Evolutionary conservation across 1,140 invertebrate genomes (phyloP).

Genomic region (Heliconius hermathena): DNA sequence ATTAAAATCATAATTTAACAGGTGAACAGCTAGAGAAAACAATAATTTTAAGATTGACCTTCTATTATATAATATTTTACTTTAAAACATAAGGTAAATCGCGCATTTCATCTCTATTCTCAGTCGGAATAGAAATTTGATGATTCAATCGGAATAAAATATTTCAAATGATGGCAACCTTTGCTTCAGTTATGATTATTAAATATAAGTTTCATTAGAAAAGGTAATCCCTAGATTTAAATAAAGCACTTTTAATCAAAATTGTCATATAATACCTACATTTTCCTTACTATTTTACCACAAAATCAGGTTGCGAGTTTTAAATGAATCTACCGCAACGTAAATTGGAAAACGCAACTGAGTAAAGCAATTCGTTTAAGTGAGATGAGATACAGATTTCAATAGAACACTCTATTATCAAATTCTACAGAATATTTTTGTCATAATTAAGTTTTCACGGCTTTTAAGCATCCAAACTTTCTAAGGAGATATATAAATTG

Average conservation of each 20-base stretch:
- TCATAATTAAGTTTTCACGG: background rate
- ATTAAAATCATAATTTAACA: no score
- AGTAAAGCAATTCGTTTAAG: slow-evolving; percentile 12
- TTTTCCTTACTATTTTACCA: background rate
- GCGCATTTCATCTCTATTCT: no score
- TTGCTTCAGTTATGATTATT: no score
- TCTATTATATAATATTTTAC: no score
- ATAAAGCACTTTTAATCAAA: background rate
- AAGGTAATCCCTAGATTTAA: no score
- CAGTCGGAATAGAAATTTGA: no score
- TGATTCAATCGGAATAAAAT: no score
- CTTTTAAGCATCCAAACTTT: background rate
- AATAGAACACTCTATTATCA: background rate
- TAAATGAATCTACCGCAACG: slow-evolving; percentile 10
- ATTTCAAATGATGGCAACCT: no score
- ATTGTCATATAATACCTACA: background rate
- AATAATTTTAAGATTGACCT: no score
- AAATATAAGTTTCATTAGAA: no score
- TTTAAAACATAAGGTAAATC: no score
- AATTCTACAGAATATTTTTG: background rate
- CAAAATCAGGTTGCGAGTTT: background rate
- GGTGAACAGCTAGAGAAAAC: no score
- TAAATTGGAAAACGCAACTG: slow-evolving; percentile 11
- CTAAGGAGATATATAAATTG: background rate
- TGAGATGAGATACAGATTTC: background rate